Percentiles rank a stretch among this genome's conserved stretches.
phyloP scores from a whole-genome alignment of 2,113 vertebrate species.

The Phaetusa simplex region DNA sequence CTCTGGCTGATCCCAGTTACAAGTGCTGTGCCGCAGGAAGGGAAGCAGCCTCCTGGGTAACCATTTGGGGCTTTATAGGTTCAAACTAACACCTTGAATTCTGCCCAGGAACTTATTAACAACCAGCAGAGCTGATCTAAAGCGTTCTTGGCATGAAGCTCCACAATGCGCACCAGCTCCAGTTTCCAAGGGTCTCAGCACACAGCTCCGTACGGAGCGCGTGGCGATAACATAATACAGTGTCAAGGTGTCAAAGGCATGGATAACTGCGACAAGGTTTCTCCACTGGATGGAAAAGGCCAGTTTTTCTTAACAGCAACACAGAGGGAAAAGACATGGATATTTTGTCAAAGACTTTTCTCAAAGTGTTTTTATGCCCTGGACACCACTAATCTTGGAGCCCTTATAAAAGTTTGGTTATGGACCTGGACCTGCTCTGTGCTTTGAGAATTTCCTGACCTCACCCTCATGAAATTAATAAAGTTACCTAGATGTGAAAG shows the following conservation, averaged over 20 bases:
- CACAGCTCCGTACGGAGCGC: neutral
- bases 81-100: conserved; percentile 32
- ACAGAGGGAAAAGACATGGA: neutral
- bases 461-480: neutral
- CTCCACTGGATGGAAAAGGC: neutral
- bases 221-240: neutral
- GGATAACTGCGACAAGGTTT: neutral
- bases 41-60: conserved; percentile 7
- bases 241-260: neutral
- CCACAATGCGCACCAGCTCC: neutral
- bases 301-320: neutral
- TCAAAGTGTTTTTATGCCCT: neutral
- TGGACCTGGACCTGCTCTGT: neutral
- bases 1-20: neutral
- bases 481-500: neutral
- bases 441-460: neutral
- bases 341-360: conserved; percentile 7
- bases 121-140: neutral
- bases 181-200: neutral
- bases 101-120: conserved; percentile 29
- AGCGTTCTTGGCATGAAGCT: conserved; percentile 27
- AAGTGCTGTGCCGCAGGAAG: neutral
- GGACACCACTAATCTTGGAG: neutral
- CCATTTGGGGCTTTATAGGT: neutral
- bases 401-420: neutral